phyloP scores from a whole-genome alignment of 2,113 vertebrate species.

The Macquaria australasica region DNA sequence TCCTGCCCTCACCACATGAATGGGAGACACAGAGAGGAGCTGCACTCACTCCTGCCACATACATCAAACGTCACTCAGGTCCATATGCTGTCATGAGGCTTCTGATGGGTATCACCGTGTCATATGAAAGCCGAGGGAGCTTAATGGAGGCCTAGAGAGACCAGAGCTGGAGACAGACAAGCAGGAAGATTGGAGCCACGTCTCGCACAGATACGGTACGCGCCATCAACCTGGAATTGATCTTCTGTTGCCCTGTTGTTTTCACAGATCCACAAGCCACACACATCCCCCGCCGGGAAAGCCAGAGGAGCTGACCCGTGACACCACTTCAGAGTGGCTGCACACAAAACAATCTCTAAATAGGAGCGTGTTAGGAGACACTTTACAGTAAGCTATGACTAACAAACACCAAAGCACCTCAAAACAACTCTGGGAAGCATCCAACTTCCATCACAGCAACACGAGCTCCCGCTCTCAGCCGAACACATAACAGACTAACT shows the following conservation, averaged over 20 bases:
- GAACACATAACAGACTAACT: constrained; percentile 70
- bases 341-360: constrained; percentile 61
- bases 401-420: constrained; percentile 65
- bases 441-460: constrained; percentile 61
- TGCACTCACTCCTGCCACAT: constrained; percentile 66
- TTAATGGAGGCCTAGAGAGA: constrained; percentile 66
- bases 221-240: constrained; percentile 68
- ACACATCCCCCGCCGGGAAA: constrained; percentile 63
- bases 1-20: constrained; percentile 81
- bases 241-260: constrained; percentile 61
- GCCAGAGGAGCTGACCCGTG: constrained; percentile 50
- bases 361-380: constrained; percentile 55
- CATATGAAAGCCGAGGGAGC: constrained; percentile 68
- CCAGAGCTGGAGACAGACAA: constrained; percentile 67
- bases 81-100: constrained; percentile 70
- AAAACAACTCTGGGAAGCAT: constrained; percentile 67
- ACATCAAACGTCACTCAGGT: constrained; percentile 78
- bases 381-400: constrained; percentile 61
- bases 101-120: constrained; percentile 63
- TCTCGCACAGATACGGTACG: constrained; percentile 35
- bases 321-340: constrained; percentile 58
- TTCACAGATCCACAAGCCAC: constrained; percentile 59
- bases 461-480: constrained; percentile 59
- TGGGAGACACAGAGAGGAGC: constrained; percentile 70
- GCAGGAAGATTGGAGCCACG: constrained; percentile 64